Evolutionary conservation across 2,797 vertebrate species (phyloP), one percentile per base, ranked within the genome.

Genomic region (Mus caroli): DNA sequence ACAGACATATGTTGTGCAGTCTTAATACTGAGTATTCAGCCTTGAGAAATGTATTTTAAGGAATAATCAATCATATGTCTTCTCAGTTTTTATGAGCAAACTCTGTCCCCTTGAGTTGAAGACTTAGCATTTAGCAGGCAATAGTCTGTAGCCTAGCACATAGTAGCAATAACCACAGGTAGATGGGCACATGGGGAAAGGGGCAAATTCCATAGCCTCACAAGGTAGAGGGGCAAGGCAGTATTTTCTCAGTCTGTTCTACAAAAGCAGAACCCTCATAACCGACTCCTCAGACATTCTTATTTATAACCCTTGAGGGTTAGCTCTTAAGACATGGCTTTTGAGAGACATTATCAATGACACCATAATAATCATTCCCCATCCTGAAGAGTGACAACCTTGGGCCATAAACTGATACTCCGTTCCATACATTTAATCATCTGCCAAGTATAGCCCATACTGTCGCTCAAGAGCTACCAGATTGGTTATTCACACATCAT

Each of bases 1-100:
- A 95, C 52, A 31, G 90, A 58, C 54, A 90, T 43, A 86, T 34
- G 20, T 86, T 88, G 31, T 46, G 1, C 54, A 97, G 60, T 43
- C 14, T 96, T 94, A 97, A 89, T 62, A 96, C 77, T 90, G 62
- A 91, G 71, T 43, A 97, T 73, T n/a, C 56, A 96, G 85, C 97
- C 94, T 89, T 96, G 0, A 96, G 40, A 37, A 96, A 97, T 94
- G 93, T 82, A 91, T 52, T 96, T 95, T 71, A 89, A 96, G 19
- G 0, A 11, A 60, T 69, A 95, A 94, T 91, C 96, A 97, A 96
- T 96, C 14, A 90, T 10, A 40, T 6, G 5, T 76, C 91, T 93
- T 96, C 52, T 62, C 62, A 15, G 73, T 94, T 94, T 82, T 92
- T 90, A 58, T 76, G 37, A 94, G 52, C 3, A 94, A 90, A 89